Evolutionary conservation across 1,140 invertebrate species (phyloP).

Genomic region (Pentalonia nigronervosa): DNA sequence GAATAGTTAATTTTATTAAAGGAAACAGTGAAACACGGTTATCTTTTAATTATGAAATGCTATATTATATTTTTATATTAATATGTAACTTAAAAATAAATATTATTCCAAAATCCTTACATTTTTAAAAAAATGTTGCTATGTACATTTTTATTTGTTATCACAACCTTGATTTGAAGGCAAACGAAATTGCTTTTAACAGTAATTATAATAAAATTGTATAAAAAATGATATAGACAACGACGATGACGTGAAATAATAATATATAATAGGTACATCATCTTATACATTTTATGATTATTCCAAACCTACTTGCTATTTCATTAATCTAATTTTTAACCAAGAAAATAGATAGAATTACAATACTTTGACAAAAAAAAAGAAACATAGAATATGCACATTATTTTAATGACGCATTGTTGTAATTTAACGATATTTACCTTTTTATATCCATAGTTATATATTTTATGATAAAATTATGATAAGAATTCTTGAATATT

Average conservation of each 20-base stretch:
- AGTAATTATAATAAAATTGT: not conserved
- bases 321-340: not conserved
- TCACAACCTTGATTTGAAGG: not conserved
- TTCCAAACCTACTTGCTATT: not conserved
- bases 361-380: not conserved
- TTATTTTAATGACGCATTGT: not conserved
- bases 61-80: no score
- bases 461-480: constrained; percentile 15
- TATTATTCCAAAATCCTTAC: not conserved
- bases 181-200: not conserved
- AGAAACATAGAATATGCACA: not conserved
- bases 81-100: no score
- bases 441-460: not conserved
- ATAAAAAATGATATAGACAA: not conserved
- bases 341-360: not conserved
- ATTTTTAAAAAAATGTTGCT: not conserved
- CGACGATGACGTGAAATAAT: not conserved
- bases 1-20: not conserved
- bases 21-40: not conserved
- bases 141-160: not conserved
- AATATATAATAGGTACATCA: not conserved
- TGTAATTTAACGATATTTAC: constrained; percentile 32
- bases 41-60: not conserved
- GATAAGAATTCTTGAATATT: constrained; percentile 48
- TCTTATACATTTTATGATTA: not conserved